Evolutionary conservation across 1,140 invertebrate species (phyloP), one percentile per base, ranked within the genome.

Genomic region (Euglossa dilemma): DNA sequence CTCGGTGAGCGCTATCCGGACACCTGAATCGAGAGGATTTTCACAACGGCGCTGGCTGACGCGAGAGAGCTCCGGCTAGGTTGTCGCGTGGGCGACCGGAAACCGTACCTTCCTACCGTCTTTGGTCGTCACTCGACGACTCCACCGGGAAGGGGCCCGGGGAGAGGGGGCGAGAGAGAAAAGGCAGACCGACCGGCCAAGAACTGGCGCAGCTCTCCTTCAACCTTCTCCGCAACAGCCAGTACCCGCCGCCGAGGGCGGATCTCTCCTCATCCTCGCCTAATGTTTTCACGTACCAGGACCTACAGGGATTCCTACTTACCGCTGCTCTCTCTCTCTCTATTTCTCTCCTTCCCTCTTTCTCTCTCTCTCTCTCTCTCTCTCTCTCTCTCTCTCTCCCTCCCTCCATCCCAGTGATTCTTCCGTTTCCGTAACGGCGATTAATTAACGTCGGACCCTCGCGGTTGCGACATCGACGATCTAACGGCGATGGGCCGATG

Each of bases 61-160:
- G 78, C 79, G 85, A 85, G 86, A 83, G 87, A 88, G 88, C 81
- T 83, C 86, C 81, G 91, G 89, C 91, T 92, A 92, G 92, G 89
- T 89, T 89, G 89, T 90, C 88, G 92, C 89, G 92, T 93, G 92
- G 92, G 92, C 91, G 92, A 93, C 92, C 92, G 92, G 92, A 93
- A 93, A 93, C 92, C 92, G 90, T 93, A 92, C 92, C 92, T 93
- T 91, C 92, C 92, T 93, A 92, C 92, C 92, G 92, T 93, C 92
- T 93, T 93, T 93, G 91, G 88, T 89, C 87, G 88, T 89, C 88
- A 89, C 88, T 89, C 84, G 84, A 84, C 85, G 92, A 87, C 86
- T 85, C 80, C 74, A 47, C 50, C 45, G 78, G 75, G 43, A 69
- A 88, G 80, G 80, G 76, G 45, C 54, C 23, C 18, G 52, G 69